Conservation (phyloP, 2,113 vertebrate species). For the Podarcis raffonei region DNA sequence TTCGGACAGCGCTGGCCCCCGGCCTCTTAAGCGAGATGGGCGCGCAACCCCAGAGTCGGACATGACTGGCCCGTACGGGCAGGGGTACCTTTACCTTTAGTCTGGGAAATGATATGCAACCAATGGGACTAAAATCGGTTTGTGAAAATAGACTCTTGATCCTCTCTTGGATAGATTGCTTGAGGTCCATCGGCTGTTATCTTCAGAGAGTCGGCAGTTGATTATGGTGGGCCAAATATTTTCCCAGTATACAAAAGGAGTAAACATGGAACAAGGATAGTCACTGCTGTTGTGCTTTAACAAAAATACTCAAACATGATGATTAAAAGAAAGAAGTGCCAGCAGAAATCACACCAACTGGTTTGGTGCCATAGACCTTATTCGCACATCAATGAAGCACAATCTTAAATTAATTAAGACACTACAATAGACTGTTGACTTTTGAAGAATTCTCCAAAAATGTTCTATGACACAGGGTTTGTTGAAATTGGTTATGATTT, state of each 20-base stretch:
- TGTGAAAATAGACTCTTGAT: neutral
- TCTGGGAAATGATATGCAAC: too few species aligned
- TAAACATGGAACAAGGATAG: slow-evolving; percentile 10
- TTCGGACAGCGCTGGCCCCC: too few species aligned
- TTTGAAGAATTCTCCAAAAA: neutral
- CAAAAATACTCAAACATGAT: neutral
- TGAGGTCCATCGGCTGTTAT: neutral
- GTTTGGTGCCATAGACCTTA: slow-evolving; percentile 16
- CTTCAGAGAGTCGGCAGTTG: neutral
- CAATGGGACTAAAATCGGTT: too few species aligned
- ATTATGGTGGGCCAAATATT: slow-evolving; percentile 4
- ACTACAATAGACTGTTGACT: neutral
- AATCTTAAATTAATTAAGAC: slow-evolving; percentile 14
- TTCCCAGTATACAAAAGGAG: neutral
- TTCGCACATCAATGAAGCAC: slow-evolving; percentile 9
- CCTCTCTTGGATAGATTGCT: neutral
- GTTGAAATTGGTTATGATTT: slow-evolving; percentile 1
- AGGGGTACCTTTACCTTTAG: too few species aligned
- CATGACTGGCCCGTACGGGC: too few species aligned
- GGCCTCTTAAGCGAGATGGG: too few species aligned
- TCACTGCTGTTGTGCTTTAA: neutral
- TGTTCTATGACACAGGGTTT: neutral
- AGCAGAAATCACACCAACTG: neutral
- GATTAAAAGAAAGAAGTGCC: neutral
- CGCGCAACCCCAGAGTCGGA: too few species aligned